Percentiles rank a stretch among this genome's conserved stretches.
These are phyloP conservation scores for Gavia stellata DNA, from an alignment of 2,113 vertebrate genomes.

Conservation along the genomic window DNA sequence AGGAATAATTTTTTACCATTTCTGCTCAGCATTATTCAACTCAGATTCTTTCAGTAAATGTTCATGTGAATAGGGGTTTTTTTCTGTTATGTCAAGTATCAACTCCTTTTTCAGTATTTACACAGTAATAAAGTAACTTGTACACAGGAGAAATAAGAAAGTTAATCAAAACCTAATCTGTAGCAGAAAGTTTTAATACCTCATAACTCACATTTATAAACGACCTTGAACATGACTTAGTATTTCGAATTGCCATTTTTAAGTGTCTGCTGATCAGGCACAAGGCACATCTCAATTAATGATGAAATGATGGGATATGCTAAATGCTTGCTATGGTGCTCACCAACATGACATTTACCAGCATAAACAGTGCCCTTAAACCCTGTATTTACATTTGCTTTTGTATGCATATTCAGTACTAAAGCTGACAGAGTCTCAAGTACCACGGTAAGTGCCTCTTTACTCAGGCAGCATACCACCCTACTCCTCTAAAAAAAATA, in stretches of 20 bases:
- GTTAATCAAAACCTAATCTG: background rate
- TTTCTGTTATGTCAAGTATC: background rate
- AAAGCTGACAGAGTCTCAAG: background rate
- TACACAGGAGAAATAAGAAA: background rate
- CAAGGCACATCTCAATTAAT: background rate
- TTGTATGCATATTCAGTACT: background rate
- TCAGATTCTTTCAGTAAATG: background rate
- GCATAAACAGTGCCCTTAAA: background rate
- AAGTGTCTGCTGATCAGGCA: background rate
- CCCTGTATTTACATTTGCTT: background rate
- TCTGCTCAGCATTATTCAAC: background rate
- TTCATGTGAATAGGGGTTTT: background rate
- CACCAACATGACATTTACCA: background rate
- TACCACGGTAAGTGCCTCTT: background rate
- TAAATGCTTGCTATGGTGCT: no score
- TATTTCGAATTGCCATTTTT: background rate
- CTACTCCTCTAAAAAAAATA: background rate
- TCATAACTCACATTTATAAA: background rate
- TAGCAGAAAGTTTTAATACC: background rate
- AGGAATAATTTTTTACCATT: background rate
- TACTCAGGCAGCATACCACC: background rate
- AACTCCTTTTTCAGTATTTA: background rate
- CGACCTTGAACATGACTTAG: background rate
- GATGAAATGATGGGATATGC: background rate
- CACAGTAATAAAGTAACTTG: background rate